These are phyloP conservation scores for Cataglyphis livida DNA, from an alignment of 2,888 invertebrate genomes.

Conservation along the genomic window DNA sequence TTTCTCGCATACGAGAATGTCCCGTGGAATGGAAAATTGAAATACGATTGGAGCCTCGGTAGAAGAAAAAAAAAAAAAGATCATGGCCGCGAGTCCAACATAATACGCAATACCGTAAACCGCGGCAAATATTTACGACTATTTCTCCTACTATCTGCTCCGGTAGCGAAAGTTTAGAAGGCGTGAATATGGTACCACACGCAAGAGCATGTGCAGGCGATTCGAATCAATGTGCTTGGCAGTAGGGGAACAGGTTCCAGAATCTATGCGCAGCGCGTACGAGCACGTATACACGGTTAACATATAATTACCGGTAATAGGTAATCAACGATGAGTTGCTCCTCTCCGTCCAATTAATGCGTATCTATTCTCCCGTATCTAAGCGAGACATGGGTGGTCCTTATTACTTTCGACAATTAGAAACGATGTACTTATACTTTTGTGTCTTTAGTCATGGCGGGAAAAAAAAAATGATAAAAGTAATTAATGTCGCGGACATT, in stretches of 20 bases:
- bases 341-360: conserved; percentile 65
- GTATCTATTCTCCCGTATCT: conserved; percentile 69
- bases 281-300: conserved; percentile 57
- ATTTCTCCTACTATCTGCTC: conserved; percentile 10
- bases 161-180: conserved; percentile 70
- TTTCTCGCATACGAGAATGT: conserved; percentile 18
- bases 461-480: conserved; percentile 37
- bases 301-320: conserved; percentile 75
- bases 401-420: conserved; percentile 67
- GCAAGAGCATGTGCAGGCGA: conserved; percentile 60
- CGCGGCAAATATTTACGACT: conserved; percentile 63
- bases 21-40: conserved; percentile 53
- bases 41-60: conserved; percentile 52
- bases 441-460: conserved; percentile 5
- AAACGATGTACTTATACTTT: conserved; percentile 44
- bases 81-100: conserved; percentile 40
- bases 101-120: conserved; percentile 50
- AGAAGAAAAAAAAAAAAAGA: conserved; percentile 35
- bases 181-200: conserved; percentile 66
- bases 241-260: conserved; percentile 70
- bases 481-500: conserved; percentile 29
- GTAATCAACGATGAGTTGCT: conserved; percentile 63
- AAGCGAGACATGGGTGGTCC: conserved; percentile 65
- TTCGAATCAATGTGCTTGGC: conserved; percentile 71
- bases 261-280: conserved; percentile 38